Evolutionary conservation across 2,113 vertebrate genomes (phyloP), one percentile per base, ranked within the genome.

Genomic region (Xiphophorus couchianus): DNA sequence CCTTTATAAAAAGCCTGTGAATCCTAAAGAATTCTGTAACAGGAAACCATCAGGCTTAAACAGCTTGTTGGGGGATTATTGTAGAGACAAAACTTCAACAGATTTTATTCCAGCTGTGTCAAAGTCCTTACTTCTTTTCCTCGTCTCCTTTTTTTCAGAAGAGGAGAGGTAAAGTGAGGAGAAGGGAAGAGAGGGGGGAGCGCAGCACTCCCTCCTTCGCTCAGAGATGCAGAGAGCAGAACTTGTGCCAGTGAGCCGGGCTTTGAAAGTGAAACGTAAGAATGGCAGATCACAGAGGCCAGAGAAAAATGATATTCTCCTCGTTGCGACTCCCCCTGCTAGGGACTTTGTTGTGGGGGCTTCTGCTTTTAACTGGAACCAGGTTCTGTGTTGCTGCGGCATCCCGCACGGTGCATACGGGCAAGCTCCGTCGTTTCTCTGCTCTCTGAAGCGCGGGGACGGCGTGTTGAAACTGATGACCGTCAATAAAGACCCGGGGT

Each of bases 261-360:
- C 95, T 96, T 96, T 96, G 95, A 96, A 96, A 96, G 95, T 96
- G 96, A 96, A 96, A 97, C 93, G 93, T 95, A 94, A 92, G 92
- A 92, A 81, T 64, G 94, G 93, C 95, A 93, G 94, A 95, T 95
- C 96, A 95, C 95, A 96, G 96, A 94, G 95, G 95, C 95, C 90
- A 95, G 92, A 96, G 96, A 97, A 98, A 97, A 95, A 95, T 91
- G 96, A 98, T 98, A 97, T 96, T 94, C 90, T 94, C 72, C 90
- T 89, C 78, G 74, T 93, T 92, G 91, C 70, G 80, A 84, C 80
- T 93, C 94, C 92, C 92, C 94, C 93, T 82, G 94, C 93, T 92
- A 71, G 25, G 94, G 92, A 93, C 95, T 97, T 95, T 96, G 95
- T 89, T 94, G 95, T 95, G 94, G 93, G 84, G 94, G 94, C 95